phyloP scores from a whole-genome alignment of 2,888 invertebrate genomes.

The Timema cristinae region DNA sequence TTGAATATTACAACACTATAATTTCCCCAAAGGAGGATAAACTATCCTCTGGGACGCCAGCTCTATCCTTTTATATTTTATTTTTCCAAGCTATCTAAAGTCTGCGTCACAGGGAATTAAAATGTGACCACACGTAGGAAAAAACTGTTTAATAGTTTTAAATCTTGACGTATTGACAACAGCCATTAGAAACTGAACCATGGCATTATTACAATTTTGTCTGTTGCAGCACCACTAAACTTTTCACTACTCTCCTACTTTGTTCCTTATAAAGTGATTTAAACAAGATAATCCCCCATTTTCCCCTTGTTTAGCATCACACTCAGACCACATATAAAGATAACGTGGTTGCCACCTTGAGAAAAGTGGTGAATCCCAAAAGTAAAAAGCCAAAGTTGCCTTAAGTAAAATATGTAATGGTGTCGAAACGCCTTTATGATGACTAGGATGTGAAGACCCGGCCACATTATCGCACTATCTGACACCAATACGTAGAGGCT shows the following conservation, averaged over 20 bases:
- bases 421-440: too few relatives aligned
- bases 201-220: not conserved
- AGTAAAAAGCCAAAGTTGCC: not conserved
- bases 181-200: not conserved
- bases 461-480: too few relatives aligned
- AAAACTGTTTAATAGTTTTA: not conserved
- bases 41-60: too few relatives aligned
- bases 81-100: not conserved
- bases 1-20: not conserved
- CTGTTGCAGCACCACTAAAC: not conserved
- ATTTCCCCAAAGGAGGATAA: too few relatives aligned
- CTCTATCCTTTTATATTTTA: not conserved
- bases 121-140: not conserved
- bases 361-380: not conserved
- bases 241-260: not conserved
- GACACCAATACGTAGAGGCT: too few relatives aligned
- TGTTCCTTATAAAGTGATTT: conserved; percentile 3
- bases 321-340: not conserved
- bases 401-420: not conserved
- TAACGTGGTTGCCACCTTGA: not conserved
- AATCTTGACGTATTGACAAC: not conserved
- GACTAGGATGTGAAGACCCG: too few relatives aligned
- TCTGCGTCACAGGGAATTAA: not conserved
- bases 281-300: not conserved
- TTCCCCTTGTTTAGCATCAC: not conserved